These are phyloP conservation scores for Solen grandis DNA, from an alignment of 1,140 invertebrate genomes.

Conservation along the genomic window DNA sequence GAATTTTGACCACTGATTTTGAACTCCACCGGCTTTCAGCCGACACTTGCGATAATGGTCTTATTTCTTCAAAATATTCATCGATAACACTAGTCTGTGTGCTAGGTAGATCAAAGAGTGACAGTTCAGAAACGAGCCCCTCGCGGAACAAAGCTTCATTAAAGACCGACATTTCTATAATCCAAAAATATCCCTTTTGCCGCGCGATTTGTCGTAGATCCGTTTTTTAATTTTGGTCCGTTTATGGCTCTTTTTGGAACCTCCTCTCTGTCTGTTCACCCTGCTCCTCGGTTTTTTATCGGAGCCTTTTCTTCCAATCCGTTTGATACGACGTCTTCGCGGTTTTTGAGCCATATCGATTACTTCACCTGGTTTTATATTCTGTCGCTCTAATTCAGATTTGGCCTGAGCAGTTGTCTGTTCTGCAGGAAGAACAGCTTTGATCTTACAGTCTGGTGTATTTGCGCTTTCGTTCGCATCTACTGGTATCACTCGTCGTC, in stretches of 20 bases:
- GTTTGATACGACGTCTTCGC: neutral
- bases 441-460: neutral
- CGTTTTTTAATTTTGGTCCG: neutral
- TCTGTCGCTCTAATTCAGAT: conserved; percentile 6
- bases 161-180: conserved; percentile 8
- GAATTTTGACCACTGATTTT: conserved; percentile 49
- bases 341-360: conserved; percentile 6
- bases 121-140: conserved; percentile 10
- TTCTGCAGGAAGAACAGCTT: neutral
- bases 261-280: neutral
- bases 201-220: neutral
- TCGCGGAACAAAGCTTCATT: conserved; percentile 4
- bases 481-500: neutral
- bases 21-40: neutral
- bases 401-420: conserved; percentile 8
- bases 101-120: conserved; percentile 46
- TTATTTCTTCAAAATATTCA: conserved; percentile 48
- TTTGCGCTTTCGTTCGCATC: neutral
- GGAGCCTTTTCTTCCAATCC: neutral
- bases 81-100: conserved; percentile 43
- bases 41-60: conserved; percentile 23
- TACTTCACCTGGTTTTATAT: neutral
- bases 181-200: conserved; percentile 9
- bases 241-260: neutral
- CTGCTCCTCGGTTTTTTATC: neutral